Base-by-base conservation (phyloP, 2,797 vertebrate genomes). In the Valencia hispanica region DNA sequence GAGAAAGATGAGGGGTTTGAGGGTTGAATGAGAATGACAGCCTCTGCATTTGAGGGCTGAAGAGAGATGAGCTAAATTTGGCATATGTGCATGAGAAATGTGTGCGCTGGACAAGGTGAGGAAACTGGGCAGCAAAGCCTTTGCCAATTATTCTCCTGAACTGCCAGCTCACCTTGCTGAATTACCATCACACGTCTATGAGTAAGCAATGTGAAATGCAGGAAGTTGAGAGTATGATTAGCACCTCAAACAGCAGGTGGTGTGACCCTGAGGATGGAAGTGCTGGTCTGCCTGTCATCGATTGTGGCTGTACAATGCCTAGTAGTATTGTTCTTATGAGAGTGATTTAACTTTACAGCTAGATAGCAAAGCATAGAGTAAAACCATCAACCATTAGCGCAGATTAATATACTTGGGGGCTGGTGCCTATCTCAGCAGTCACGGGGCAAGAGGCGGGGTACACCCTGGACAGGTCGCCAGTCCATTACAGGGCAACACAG, bases 1-100 rank as follows among this genome's bases (percentile, higher is more conserved):
- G 2, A 50, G 25, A 68, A 68, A 18, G 25, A 68, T 18, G 14
- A 68, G 65, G 11, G 20, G 32, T 45, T 50, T 48, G 34, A 47
- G 39, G 66, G 70, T 39, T 74, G 68, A 80, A 79, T 79, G 61
- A 81, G 72, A 88, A 75, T 87, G 78, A 76, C 41, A 4, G 85
- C 79, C 59, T 79, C 18, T 81, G 59, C 65, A 55, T 85, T 74
- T 82, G 73, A 89, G 69, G 75, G 78, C 72, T 79, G 74, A 61
- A 27, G 68, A 68, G 66, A 82, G 36, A 45, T 65, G 72, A 55
- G 68, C 68, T 91, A 91, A 88, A 89, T 88, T 84, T 91, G 79
- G 89, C 80, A 77, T 5, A 7, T 68, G 63, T 78, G 39, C 51
- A 17, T 68, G 57, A 80, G 81, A 73, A 53, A 45, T 12, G 53